Conservation (phyloP, 2,888 invertebrate genomes). For the Hesperia comma region DNA sequence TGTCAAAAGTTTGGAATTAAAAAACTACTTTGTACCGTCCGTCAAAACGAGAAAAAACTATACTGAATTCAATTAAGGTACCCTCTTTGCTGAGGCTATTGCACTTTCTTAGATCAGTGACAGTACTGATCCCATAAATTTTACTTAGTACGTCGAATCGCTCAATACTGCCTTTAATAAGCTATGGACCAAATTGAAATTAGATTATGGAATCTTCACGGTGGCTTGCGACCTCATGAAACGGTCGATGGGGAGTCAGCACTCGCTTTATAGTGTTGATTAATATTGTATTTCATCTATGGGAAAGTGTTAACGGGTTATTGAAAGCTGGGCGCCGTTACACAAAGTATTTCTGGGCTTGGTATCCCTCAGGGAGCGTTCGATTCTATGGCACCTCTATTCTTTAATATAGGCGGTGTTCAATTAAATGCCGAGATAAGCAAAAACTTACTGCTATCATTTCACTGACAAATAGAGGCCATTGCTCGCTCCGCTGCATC, state of each 20-base stretch:
- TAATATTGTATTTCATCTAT: slow-evolving; percentile 73
- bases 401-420: slow-evolving; percentile 44
- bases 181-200: slow-evolving; percentile 75
- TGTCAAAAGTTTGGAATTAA: slow-evolving; percentile 45
- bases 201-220: slow-evolving; percentile 78
- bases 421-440: slow-evolving; percentile 63
- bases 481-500: slow-evolving; percentile 66
- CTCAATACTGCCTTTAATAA: slow-evolving; percentile 69
- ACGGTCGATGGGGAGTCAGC: slow-evolving; percentile 77
- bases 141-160: slow-evolving; percentile 71
- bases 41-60: slow-evolving; percentile 60
- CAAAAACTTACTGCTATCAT: slow-evolving; percentile 66
- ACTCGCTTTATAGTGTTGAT: slow-evolving; percentile 66
- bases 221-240: slow-evolving; percentile 71
- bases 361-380: slow-evolving; percentile 39
- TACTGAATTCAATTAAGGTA: slow-evolving; percentile 77
- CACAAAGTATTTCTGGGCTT: slow-evolving; percentile 40
- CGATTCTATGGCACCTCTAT: slow-evolving; percentile 30
- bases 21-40: slow-evolving; percentile 54
- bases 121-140: slow-evolving; percentile 69
- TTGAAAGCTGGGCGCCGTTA: slow-evolving; percentile 51
- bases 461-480: slow-evolving; percentile 58
- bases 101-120: slow-evolving; percentile 64
- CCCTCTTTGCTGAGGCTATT: slow-evolving; percentile 67
- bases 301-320: slow-evolving; percentile 57